Evolutionary conservation across 2,113 vertebrate genomes (phyloP), one percentile per base, ranked within the genome.

Genomic region (sheep (Ovis aries)): DNA sequence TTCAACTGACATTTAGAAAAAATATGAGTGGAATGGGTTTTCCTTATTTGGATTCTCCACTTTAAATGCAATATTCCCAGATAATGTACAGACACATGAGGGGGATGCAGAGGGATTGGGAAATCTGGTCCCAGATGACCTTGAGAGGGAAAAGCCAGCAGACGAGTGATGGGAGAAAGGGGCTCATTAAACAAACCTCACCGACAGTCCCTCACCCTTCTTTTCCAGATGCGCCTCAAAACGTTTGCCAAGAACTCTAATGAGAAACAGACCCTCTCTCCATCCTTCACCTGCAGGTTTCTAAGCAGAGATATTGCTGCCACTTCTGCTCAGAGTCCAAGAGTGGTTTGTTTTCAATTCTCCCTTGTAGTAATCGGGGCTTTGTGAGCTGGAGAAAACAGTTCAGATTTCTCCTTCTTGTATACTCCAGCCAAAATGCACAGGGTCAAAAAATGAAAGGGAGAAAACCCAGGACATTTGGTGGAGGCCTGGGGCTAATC

Each of bases 221-320:
- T 97, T 97, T 94, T 74, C 95, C 97, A 97, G 97, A 98, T 98
- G 96, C 0, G 25, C 43, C 90, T 91, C 55, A 0, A 23, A 93
- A 45, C 2, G 71, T 64, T 45, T 45, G 98, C 97, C 98, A 97
- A 90, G 97, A 97, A 97, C 87, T 53, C 94, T 98, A 98, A 98
- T 40, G 91, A 97, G 94, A 97, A 97, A 78, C 97, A 98, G 96
- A 81, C 27, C n/a, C 27, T 21, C 25, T 5, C 36, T 36, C 93
- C 0, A 5, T 17, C 77, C 82, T 93, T 97, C 96, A 98, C 97
- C 98, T 98, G 97, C 43, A 33, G 80, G 55, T 91, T 78, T 52
- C 77, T 27, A 16, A 62, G 88, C 53, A 29, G 94, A 85, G 88
- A 96, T 15, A 87, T 3, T n/a, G 67, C 80, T 14, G 81, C 91